phyloP scores from a whole-genome alignment of 2,113 vertebrate species.

The Hippocampus abdominalis region DNA sequence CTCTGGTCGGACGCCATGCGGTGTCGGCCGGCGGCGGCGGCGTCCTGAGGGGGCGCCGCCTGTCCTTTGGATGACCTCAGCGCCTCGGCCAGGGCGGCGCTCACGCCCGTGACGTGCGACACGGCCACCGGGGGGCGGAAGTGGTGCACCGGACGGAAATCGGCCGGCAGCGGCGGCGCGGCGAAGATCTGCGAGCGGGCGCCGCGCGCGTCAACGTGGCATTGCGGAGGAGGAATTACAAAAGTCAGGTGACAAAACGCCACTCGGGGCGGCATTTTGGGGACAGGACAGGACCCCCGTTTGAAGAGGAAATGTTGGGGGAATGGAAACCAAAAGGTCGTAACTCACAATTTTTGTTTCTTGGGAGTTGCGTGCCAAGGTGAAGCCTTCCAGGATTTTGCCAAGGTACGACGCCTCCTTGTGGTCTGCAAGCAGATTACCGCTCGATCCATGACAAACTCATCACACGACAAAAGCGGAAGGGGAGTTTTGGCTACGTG shows the following conservation, averaged over 20 bases:
- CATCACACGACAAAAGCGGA: too few species aligned
- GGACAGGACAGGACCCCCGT: too few species aligned
- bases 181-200: constrained; percentile 74
- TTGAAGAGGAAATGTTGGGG: too few species aligned
- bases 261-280: too few species aligned
- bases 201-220: too few species aligned
- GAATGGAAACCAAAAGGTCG: too few species aligned
- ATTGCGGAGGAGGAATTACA: too few species aligned
- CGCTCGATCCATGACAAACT: too few species aligned
- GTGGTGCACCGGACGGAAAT: constrained; percentile 83
- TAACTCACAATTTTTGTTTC: constrained; percentile 41
- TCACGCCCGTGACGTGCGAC: constrained; percentile 63
- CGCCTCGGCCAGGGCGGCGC: constrained; percentile 64
- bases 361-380: constrained; percentile 18
- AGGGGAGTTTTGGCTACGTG: constrained; percentile 54
- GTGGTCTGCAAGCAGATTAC: not conserved
- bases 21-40: constrained; percentile 70
- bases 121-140: constrained; percentile 74
- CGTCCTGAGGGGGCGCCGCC: constrained; percentile 53
- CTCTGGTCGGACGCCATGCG: constrained; percentile 80
- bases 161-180: constrained; percentile 79
- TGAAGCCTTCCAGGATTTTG: constrained; percentile 62
- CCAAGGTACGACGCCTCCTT: constrained; percentile 48
- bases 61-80: constrained; percentile 77
- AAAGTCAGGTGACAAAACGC: too few species aligned